Base-by-base conservation (phyloP, 2,888 invertebrate genomes). In the Hirtodrosophila histrioides region DNA sequence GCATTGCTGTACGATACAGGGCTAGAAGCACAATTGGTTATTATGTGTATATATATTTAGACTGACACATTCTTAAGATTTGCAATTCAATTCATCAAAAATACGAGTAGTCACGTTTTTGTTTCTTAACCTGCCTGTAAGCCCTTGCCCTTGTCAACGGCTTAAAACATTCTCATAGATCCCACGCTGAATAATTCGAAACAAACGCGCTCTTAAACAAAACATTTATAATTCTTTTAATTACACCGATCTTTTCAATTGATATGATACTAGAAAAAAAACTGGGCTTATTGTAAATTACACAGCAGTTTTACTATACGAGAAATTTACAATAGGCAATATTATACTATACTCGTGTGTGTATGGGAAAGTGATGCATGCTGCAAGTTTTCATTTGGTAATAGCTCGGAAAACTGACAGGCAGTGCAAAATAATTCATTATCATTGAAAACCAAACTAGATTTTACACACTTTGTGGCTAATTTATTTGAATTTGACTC, bases 11-110 rank as follows among this genome's bases (percentile, higher is more conserved):
- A 29, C 37, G 11, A 2, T n/a, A 46, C 12, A n/a, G 7, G 29
- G 27, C 33, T 36, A 51, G 31, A 37, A 37, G 40, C 36, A 61
- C 7, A 17, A 36, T 36, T 7, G 17, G n/a, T 50, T 65, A 29
- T 35, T 27, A 33, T 29, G 17, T 9, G 12, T 27, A 48, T n/a
- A 44, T 27, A 48, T n/a, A 44, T 29, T 43, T 35, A 35, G 29
- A 33, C 11, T 31, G 8, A 29, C 39, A 75, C 51, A 65, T 75
- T 75, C 76, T 58, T 72, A 33, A 48, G 50, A 71, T 58, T 70
- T 51, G 39, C 31, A 31, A 27, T 36, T 49, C 43, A 71, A 46
- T 50, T 40, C 37, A 35, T 29, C 39, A 10, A 58, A 72, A 71
- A 29, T 43, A 41, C 55, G 43, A 48, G 40, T 54, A 29, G 72